Percentiles rank a stretch among this genome's conserved stretches.
phyloP scores from a whole-genome alignment of 2,113 vertebrate genomes.

The Noctilio leporinus region DNA sequence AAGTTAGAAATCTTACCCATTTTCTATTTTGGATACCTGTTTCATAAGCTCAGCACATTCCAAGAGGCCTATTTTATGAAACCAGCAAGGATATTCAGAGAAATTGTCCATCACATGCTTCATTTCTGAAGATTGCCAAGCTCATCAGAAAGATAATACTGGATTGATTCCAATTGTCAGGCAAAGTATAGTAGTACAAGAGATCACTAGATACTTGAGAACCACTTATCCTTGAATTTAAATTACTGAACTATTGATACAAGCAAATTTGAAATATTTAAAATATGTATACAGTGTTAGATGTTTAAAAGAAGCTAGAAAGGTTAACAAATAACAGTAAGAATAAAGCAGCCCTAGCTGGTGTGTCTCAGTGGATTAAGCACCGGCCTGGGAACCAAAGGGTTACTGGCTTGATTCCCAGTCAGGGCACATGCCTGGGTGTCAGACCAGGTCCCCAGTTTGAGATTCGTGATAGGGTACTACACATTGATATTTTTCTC shows the following conservation, averaged over 20 bases:
- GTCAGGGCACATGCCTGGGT: no score
- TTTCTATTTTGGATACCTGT: conserved; percentile 56
- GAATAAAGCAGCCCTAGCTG: not conserved
- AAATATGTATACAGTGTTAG: not conserved
- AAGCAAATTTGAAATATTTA: not conserved
- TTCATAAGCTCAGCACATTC: conserved; percentile 37
- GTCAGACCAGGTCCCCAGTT: no score
- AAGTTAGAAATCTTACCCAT: conserved; percentile 28
- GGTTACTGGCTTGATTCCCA: no score
- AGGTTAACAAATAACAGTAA: not conserved
- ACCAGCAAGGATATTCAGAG: conserved; percentile 19
- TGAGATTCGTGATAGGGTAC: no score
- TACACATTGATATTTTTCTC: no score
- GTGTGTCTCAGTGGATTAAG: no score
- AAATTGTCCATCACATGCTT: conserved; percentile 35
- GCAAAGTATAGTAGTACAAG: not conserved
- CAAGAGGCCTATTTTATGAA: conserved; percentile 22
- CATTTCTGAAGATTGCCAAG: not conserved
- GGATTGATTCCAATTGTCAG: conserved; percentile 27
- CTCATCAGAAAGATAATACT: conserved; percentile 53
- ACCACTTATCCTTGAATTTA: not conserved
- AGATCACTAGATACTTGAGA: not conserved
- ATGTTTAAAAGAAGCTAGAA: not conserved
- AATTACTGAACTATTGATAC: not conserved
- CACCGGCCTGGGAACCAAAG: no score